Evolutionary conservation across 2,113 vertebrate species (phyloP).

Genomic region (Phalacrocorax carbo): DNA sequence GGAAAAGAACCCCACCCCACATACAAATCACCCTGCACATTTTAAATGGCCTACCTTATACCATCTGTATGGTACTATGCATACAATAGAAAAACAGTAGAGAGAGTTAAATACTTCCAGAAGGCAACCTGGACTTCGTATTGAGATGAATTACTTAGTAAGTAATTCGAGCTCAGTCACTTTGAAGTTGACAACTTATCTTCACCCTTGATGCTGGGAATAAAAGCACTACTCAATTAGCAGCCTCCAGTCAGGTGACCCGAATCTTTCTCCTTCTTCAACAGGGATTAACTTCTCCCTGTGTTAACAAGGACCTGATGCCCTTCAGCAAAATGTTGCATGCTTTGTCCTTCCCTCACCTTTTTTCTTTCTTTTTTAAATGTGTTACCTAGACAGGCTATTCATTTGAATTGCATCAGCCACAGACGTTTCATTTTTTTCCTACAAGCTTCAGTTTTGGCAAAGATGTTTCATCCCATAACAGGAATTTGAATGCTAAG

Average conservation of each 20-base stretch:
- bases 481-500: neutral
- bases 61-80: neutral
- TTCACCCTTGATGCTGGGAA: neutral
- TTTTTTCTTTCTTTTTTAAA: neutral
- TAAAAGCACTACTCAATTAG: neutral
- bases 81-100: neutral
- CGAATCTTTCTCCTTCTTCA: neutral
- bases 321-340: neutral
- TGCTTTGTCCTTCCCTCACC: fast-evolving
- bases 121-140: neutral
- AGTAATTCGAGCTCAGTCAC: neutral
- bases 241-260: neutral
- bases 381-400: neutral
- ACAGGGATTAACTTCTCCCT: neutral
- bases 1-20: fast-evolving
- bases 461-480: neutral
- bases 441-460: neutral
- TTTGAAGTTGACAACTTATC: neutral
- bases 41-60: neutral
- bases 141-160: neutral
- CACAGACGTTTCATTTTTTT: fast-evolving
- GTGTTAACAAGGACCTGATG: neutral
- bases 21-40: neutral
- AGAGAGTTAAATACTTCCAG: neutral
- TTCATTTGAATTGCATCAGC: neutral